phyloP scores from a whole-genome alignment of 2,888 invertebrate genomes.

The Leptinotarsa peninsularis region DNA sequence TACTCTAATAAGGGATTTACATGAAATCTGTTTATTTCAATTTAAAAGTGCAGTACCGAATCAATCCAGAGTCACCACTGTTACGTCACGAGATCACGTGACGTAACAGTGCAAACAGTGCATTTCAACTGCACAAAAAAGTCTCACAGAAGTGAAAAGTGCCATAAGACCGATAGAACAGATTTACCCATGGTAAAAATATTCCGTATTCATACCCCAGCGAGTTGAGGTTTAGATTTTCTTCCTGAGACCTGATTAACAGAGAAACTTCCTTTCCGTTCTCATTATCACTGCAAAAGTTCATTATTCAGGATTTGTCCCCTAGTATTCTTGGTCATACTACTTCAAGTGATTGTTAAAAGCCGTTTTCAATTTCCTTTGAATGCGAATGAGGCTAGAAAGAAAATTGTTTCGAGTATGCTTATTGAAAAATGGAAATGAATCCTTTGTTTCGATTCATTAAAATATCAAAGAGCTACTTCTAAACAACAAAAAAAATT shows the following conservation, averaged over 20 bases:
- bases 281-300: not conserved
- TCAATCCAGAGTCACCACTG: too few species aligned
- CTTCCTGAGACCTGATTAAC: not conserved
- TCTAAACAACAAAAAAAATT: not conserved
- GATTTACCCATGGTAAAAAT: too few species aligned
- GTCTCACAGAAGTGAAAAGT: too few species aligned
- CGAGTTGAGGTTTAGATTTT: too few species aligned
- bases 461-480: slow-evolving; percentile 16
- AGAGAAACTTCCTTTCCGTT: not conserved
- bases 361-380: not conserved
- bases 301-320: not conserved
- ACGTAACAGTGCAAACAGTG: too few species aligned
- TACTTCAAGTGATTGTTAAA: not conserved
- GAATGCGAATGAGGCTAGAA: slow-evolving; percentile 3
- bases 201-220: too few species aligned
- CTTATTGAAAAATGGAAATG: slow-evolving; percentile 4
- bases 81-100: too few species aligned
- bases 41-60: too few species aligned
- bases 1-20: too few species aligned
- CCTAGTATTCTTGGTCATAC: not conserved
- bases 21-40: too few species aligned
- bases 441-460: slow-evolving; percentile 11
- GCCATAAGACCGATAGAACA: too few species aligned
- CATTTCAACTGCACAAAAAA: too few species aligned
- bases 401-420: not conserved